These are phyloP conservation scores for Idaea aversata DNA, from an alignment of 2,888 invertebrate genomes.

Conservation along the genomic window DNA sequence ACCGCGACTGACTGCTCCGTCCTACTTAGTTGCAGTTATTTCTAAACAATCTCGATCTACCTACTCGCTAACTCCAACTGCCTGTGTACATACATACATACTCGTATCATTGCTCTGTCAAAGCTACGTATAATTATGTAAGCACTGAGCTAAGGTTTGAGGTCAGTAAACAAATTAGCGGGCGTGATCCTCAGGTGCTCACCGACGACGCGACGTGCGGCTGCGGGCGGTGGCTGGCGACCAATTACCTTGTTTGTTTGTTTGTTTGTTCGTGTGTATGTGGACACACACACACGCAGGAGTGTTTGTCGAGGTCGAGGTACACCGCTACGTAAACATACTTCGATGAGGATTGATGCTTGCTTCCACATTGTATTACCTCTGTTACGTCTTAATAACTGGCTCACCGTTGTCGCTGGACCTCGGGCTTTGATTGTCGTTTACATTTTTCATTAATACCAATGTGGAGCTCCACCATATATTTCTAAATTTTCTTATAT, in stretches of 20 bases:
- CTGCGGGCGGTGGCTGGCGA: no score
- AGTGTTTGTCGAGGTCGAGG: slow-evolving; percentile 15
- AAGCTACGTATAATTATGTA: slow-evolving; percentile 15
- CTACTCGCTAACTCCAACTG: no score
- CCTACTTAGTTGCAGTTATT: slow-evolving; percentile 10
- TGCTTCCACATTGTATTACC: neutral
- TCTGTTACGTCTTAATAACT: neutral
- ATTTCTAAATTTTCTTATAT: no score
- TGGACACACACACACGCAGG: slow-evolving; percentile 3
- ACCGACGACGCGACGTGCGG: neutral
- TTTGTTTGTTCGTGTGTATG: slow-evolving; percentile 20
- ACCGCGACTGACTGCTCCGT: no score
- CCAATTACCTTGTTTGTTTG: slow-evolving; percentile 25
- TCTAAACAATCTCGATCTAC: neutral
- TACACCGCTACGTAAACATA: slow-evolving; percentile 13
- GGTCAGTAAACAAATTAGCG: slow-evolving; percentile 28
- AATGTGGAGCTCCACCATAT: no score
- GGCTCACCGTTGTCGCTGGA: neutral
- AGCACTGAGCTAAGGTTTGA: slow-evolving; percentile 12
- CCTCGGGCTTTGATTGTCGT: no score
- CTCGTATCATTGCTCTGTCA: neutral
- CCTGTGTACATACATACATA: no score
- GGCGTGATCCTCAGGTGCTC: slow-evolving; percentile 21
- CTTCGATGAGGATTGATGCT: slow-evolving; percentile 18
- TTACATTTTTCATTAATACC: no score